Base-by-base conservation (phyloP, 1,140 invertebrate genomes). In the Drosophila leontia region DNA sequence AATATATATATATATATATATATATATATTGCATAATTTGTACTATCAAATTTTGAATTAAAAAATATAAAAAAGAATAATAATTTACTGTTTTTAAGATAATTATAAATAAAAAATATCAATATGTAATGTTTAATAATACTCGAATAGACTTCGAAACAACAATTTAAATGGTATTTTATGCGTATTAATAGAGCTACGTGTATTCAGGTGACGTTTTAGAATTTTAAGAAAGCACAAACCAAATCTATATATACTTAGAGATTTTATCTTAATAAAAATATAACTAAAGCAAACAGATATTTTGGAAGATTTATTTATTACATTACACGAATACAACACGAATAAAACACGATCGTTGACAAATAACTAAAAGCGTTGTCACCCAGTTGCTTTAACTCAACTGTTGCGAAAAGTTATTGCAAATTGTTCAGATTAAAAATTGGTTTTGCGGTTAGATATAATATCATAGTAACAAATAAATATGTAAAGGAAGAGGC, bases 211-310 rank as follows among this genome's bases (percentile, higher is more conserved):
- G 53, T 65, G 19, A 23, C 19, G 41, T 47, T 74, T 69, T 23
- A 55, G 17, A 2, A 50, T 9, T 7, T 32, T 82, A 86, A 75
- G 50, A 71, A 85, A 86, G 82, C 82, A 82, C 69, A 85, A 75
- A 86, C 82, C 82, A 85, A 85, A 85, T 75, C 58, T 53, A 77
- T 23, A 50, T 23, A 17, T 68, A 68, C 35, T 55, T 37, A 70
- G n/a, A 53, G 11, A 70, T 53, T 70, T 23, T 68, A 55, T 68
- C 35, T 55, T 37, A 67, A 67, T 53, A 69, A 62, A 37, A 39
- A 15, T 60, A 51, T 34, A 3, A 55, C 9, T 37, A 23, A 59
- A 48, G 7, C 11, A 23, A 34, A 5, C 2, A 12, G 7, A 23
- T 6, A 37, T 23, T 35, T 55, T 35, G 3, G 1, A 7, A 15